Base-by-base conservation (phyloP, 2,888 invertebrate genomes). In the Limnephilus auricula region DNA sequence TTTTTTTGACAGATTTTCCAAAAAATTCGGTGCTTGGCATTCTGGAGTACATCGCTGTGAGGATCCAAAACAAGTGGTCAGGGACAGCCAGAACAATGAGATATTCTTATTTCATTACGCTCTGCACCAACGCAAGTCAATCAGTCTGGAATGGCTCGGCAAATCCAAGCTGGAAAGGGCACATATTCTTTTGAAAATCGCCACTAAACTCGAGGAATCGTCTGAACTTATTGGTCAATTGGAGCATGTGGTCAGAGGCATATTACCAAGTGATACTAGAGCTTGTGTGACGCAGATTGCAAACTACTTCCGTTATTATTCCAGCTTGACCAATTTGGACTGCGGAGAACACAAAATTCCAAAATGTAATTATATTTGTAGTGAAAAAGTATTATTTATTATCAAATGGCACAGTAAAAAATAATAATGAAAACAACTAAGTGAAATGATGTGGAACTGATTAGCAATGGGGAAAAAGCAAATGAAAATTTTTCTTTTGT, bases 241-340 rank as follows among this genome's bases (percentile, higher is more conserved):
- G 92, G 96, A 96, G 94, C 94, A 94, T 79, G 94, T 95, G 93
- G 94, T 95, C 93, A 94, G 95, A 93, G 95, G 95, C 13, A 95
- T 95, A 92, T 94, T 95, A n/a, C 93, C 94, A 87, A 94, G 95
- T 50, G 95, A 96, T 93, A 95, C 95, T 2, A 94, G 95, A 92
- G 95, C 94, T 93, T 94, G 95, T 93, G 93, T 96, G 79, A 94
- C 95, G 6, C 94, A 94, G 79, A 94, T 96, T 82, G 94, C 95
- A 34, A 94, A 96, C 89, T 95, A 95, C 94, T 94, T 96, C 92
- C 95, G 95, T 93, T 96, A 96, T 93, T 95, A 96, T 94, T 95
- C 96, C 30, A 95, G 95, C 91, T 96, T 95, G 95, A 95, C 95
- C 15, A 94, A 95, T 92, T 93, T 95, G 13, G 94, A 94, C 92